A percentile compares a stretch with the other conserved stretches of the same genome.
phyloP scores from a whole-genome alignment of 2,113 vertebrate species.

The Australoheros scitulus region DNA sequence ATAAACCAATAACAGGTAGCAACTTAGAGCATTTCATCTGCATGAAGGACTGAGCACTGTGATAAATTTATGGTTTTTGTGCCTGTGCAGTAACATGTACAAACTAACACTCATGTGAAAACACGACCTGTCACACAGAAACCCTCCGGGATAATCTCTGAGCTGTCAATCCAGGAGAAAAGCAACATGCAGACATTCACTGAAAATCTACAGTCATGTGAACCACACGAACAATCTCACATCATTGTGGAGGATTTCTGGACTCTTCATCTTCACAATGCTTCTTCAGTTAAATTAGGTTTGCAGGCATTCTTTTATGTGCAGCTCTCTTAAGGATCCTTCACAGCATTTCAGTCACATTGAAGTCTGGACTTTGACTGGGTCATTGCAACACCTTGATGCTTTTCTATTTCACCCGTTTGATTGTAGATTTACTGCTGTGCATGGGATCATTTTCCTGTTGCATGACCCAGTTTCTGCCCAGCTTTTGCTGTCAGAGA shows the following conservation, averaged over 20 bases:
- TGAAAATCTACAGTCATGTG: neutral
- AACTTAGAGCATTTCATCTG: neutral
- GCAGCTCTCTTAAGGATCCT: neutral
- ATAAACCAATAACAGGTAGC: neutral
- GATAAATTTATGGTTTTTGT: neutral
- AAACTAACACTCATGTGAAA: neutral
- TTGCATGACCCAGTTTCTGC: too few relatives aligned
- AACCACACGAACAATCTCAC: neutral
- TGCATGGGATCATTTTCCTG: too few relatives aligned
- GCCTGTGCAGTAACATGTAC: neutral
- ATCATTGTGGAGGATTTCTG: accelerated
- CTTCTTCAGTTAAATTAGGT: neutral
- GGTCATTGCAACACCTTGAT: neutral
- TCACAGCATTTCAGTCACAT: accelerated
- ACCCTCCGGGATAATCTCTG: constrained; percentile 7
- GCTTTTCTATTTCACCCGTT: neutral
- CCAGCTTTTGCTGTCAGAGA: too few relatives aligned
- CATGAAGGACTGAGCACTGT: neutral
- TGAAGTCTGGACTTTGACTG: neutral
- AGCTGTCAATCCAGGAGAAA: neutral
- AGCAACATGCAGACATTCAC: neutral
- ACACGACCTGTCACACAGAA: neutral
- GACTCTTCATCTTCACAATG: neutral
- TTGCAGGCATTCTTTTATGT: accelerated
- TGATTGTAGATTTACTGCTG: too few relatives aligned